Conservation (phyloP, 1,140 invertebrate species). For the Ostrea denselamellosa region DNA sequence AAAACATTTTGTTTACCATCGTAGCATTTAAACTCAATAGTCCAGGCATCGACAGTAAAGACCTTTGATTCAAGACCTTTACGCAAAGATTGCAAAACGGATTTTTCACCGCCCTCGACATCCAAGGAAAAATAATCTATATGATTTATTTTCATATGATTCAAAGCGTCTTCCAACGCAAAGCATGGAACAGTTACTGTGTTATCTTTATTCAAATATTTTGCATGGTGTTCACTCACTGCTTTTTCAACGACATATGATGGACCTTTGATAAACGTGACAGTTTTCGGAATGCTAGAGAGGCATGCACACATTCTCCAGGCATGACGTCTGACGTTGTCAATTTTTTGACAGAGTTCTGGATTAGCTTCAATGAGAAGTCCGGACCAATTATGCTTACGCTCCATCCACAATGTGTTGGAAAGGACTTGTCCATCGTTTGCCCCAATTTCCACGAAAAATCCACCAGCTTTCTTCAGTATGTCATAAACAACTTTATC, state of each 20-base stretch:
- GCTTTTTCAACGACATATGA: not conserved
- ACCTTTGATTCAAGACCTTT: not conserved
- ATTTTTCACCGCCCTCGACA: slow-evolving; percentile 32
- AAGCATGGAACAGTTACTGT: slow-evolving; percentile 28
- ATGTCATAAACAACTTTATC: slow-evolving; percentile 37
- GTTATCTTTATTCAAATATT: not conserved
- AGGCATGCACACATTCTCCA: slow-evolving; percentile 39
- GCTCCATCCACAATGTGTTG: slow-evolving; percentile 39
- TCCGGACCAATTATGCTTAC: slow-evolving; percentile 11
- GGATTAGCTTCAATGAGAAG: slow-evolving; percentile 44
- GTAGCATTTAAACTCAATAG: slow-evolving; percentile 20
- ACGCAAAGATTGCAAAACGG: not conserved
- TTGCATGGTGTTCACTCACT: not conserved
- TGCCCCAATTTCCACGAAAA: slow-evolving; percentile 45
- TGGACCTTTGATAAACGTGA: not conserved
- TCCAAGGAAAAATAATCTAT: slow-evolving; percentile 38
- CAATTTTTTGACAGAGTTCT: slow-evolving; percentile 32
- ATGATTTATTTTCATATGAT: not conserved
- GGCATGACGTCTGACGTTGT: slow-evolving; percentile 5
- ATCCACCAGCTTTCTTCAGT: slow-evolving; percentile 15
- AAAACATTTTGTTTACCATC: slow-evolving; percentile 1
- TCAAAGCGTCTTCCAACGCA: not conserved
- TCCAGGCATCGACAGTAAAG: slow-evolving; percentile 15
- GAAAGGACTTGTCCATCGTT: slow-evolving; percentile 30
- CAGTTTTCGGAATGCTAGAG: not conserved